Evolutionary conservation across 2,113 vertebrate species (phyloP), one percentile per base, ranked within the genome.

Genomic region (Lophochroa leadbeateri): DNA sequence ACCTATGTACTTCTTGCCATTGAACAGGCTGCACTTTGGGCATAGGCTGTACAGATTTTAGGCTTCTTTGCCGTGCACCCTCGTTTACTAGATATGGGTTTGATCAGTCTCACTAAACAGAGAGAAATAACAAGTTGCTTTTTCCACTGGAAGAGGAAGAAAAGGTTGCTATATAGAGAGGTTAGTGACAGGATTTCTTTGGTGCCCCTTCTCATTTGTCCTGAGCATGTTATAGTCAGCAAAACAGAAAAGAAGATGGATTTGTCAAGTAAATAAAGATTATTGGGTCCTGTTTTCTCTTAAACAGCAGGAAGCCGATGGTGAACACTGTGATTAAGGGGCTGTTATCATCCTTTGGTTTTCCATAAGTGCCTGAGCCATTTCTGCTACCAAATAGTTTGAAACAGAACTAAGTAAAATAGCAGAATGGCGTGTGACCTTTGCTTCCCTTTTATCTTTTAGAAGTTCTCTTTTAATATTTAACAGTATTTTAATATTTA

Each of bases 391-490:
- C 95, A 90, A 74, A 47, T 15, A 23, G 33, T 92, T 75, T 70
- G 74, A 94, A 53, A 83, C 63, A 75, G 82, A 96, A 35, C 10
- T 8, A 33, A 77, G 50, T 60, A 6, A 95, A 96, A 77, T 81
- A 84, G 76, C 23, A 57, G 41, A 86, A 90, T 18, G 46, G 24
- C 39, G 52, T 94, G 35, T 74, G 55, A 74, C 77, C 96, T 86
- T 20, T 82, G 67, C 64, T 76, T 90, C 13, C 7, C 46, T 94
- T 94, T 95, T 86, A 87, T 95, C 72, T 94, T 90, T 7, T 6
- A 63, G 37, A 69, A 76, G 57, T 90, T 94, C 58, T 69, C 24
- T 37, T 96, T 98, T 92, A 97, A 97, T 97, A 96, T 98, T 97
- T 94, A 97, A 88, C 49, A 74, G 3, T 84, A 77, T 50, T 95